These are phyloP conservation scores for Ptychochromis oligacanthus DNA, from an alignment of 2,113 vertebrate species.

Conservation along the genomic window DNA sequence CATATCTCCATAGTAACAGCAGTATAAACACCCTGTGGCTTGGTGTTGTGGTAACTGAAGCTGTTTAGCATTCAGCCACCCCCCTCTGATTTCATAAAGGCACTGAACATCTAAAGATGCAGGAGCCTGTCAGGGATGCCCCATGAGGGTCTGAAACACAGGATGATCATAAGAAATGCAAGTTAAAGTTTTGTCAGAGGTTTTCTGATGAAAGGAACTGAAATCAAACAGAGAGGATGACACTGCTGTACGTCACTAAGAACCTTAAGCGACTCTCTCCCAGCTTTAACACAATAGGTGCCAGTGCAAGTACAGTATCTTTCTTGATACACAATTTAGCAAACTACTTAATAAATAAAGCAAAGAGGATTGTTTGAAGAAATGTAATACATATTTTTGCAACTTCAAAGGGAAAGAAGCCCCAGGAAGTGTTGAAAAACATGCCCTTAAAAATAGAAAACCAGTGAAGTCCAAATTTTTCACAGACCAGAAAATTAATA, in stretches of 20 bases:
- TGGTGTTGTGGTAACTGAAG: constrained; percentile 21
- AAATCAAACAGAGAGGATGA: constrained; percentile 14
- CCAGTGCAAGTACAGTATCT: neutral
- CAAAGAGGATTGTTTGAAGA: constrained; percentile 3
- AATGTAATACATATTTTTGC: neutral
- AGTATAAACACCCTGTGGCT: constrained; percentile 57
- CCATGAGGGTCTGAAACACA: neutral
- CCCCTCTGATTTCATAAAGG: constrained; percentile 34
- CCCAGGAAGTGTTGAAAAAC: neutral
- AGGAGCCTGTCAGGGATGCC: constrained; percentile 17
- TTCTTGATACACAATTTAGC: neutral
- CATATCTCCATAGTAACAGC: constrained; percentile 60
- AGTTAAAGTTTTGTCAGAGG: neutral
- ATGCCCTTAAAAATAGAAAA: constrained; percentile 4
- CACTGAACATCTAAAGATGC: neutral
- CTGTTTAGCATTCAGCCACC: constrained; percentile 36
- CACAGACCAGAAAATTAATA: neutral
- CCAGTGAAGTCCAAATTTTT: neutral
- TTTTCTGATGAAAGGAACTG: constrained; percentile 32
- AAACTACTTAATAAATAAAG: constrained; percentile 9
- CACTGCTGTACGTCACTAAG: neutral
- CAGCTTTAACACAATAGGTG: neutral
- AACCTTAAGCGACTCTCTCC: neutral
- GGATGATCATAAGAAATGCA: neutral
- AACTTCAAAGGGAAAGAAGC: constrained; percentile 31